Evolutionary conservation across 2,888 invertebrate genomes (phyloP).

Genomic region (Heliconius sara): DNA sequence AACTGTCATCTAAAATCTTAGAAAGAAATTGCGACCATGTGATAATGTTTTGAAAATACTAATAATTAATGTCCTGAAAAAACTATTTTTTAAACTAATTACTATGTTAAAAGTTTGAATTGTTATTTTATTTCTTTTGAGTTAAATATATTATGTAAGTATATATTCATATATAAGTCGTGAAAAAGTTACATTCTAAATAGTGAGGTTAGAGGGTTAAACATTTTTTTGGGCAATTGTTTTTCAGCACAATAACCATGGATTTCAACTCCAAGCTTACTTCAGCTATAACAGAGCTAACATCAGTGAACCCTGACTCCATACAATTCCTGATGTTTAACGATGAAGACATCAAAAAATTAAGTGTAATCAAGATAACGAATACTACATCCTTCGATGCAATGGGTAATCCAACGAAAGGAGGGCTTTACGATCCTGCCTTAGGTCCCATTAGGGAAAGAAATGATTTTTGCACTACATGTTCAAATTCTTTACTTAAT

Average conservation of each 20-base stretch:
- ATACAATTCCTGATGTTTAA: constrained; percentile 89
- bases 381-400: constrained; percentile 91
- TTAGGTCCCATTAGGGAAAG: constrained; percentile 88
- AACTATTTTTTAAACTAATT: background rate
- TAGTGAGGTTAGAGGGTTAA: constrained; percentile 1
- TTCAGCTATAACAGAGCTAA: constrained; percentile 62
- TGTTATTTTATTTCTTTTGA: background rate
- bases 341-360: constrained; percentile 88
- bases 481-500: constrained; percentile 85
- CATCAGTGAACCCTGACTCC: constrained; percentile 73
- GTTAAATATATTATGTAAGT: constrained; percentile 3
- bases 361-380: constrained; percentile 92
- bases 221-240: background rate
- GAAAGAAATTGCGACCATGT: background rate
- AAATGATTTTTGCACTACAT: constrained; percentile 91
- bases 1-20: background rate
- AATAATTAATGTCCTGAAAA: background rate
- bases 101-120: background rate
- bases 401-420: constrained; percentile 90
- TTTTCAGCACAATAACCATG: constrained; percentile 56
- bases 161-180: background rate
- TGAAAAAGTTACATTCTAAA: background rate
- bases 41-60: constrained; percentile 13
- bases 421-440: constrained; percentile 95
- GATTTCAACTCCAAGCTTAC: constrained; percentile 62